Evolutionary conservation across 2,797 vertebrate genomes (phyloP).

Genomic region (Delichon dasypus): DNA sequence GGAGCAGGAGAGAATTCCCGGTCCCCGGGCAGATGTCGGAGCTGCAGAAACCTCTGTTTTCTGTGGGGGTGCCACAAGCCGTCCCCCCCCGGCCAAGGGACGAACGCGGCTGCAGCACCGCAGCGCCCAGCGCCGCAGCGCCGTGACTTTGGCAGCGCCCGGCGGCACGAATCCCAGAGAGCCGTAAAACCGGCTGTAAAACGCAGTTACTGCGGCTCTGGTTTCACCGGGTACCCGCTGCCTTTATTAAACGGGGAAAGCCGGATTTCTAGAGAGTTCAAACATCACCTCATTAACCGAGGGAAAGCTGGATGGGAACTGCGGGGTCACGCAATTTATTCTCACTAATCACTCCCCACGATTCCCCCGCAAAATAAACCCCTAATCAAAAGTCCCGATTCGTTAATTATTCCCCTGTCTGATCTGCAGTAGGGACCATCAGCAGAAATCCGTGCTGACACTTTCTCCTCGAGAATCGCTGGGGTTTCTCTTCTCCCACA

Average conservation of each 20-base stretch:
- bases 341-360: constrained; percentile 27
- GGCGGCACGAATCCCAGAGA: not conserved
- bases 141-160: too few species aligned
- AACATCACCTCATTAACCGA: constrained; percentile 37
- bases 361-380: constrained; percentile 12
- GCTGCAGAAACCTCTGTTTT: too few species aligned
- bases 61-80: too few species aligned
- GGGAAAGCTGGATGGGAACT: not conserved
- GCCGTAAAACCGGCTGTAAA: not conserved
- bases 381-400: not conserved
- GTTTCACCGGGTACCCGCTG: not conserved
- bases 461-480: not conserved
- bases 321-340: not conserved
- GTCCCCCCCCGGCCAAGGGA: too few species aligned
- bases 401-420: constrained; percentile 17
- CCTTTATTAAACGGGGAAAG: not conserved
- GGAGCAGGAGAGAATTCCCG: too few species aligned
- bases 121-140: too few species aligned
- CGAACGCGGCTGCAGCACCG: too few species aligned
- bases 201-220: not conserved
- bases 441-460: constrained; percentile 51
- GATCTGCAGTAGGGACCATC: constrained; percentile 44
- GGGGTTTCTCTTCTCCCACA: constrained; percentile 25
- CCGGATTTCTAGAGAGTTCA: not conserved
- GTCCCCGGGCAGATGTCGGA: too few species aligned